Conservation (phyloP, 2,888 invertebrate species). For the Syritta pipiens region DNA sequence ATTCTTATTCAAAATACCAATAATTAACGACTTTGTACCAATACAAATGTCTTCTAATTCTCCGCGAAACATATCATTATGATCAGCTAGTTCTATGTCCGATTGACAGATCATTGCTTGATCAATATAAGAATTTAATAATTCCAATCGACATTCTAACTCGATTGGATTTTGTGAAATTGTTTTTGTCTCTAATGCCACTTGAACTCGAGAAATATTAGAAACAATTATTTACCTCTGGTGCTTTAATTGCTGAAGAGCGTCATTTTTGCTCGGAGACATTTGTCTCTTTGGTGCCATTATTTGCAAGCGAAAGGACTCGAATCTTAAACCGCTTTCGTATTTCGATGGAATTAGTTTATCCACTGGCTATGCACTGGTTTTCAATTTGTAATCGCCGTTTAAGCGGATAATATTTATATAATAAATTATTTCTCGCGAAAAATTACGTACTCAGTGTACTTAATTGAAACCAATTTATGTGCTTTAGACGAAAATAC, state of each 20-base stretch:
- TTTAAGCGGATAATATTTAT: not conserved
- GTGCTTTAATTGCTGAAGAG: not conserved
- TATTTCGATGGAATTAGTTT: not conserved
- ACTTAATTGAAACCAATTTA: not conserved
- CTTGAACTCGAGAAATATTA: not conserved
- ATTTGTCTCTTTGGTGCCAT: not conserved
- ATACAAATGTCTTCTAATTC: slow-evolving; percentile 9
- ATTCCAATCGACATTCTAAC: slow-evolving; percentile 2
- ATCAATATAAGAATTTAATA: slow-evolving; percentile 11
- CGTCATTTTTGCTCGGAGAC: not conserved
- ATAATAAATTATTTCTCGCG: not conserved
- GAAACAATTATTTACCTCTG: not conserved
- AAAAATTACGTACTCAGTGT: not conserved
- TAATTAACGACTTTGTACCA: not conserved
- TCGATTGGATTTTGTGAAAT: not conserved
- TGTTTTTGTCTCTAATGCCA: not conserved
- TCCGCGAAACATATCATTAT: not conserved
- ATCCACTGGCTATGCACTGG: not conserved
- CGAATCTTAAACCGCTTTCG: not conserved
- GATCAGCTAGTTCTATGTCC: slow-evolving; percentile 11
- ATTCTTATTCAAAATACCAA: slow-evolving; percentile 3
- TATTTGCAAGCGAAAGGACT: not conserved
- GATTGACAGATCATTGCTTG: slow-evolving; percentile 16
- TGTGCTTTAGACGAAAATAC: not conserved
- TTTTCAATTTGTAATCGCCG: not conserved